These are phyloP conservation scores for Sericinus montela DNA, from an alignment of 2,888 invertebrate species.

Conservation along the genomic window DNA sequence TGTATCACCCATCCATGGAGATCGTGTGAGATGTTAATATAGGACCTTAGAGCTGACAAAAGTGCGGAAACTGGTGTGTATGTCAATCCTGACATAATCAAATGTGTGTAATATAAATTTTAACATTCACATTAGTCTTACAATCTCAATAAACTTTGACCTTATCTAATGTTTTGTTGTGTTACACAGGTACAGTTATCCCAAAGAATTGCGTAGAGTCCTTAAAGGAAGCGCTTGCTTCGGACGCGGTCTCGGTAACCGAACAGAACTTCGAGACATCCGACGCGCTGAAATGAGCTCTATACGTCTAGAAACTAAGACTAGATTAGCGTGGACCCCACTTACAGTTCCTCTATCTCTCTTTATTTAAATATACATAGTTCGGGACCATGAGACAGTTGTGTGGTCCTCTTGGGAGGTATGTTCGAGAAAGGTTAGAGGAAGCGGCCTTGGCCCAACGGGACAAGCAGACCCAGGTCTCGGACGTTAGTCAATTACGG, in stretches of 20 bases:
- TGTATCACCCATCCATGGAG: too few species aligned
- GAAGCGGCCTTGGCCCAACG: neutral
- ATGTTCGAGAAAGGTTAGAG: neutral
- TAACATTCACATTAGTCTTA: too few species aligned
- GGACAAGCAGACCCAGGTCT: slow-evolving; percentile 9
- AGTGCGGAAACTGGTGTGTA: too few species aligned
- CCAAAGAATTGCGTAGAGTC: slow-evolving; percentile 93
- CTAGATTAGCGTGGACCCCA: slow-evolving; percentile 21
- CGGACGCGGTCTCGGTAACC: slow-evolving; percentile 89
- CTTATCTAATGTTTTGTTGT: too few species aligned
- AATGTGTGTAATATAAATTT: too few species aligned
- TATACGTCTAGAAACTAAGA: slow-evolving; percentile 16
- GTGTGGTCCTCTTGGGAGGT: slow-evolving; percentile 13
- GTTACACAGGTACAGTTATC: slow-evolving; percentile 86
- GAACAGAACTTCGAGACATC: slow-evolving; percentile 81
- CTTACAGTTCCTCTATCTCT: slow-evolving; percentile 27
- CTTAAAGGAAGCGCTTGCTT: slow-evolving; percentile 86
- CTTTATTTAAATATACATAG: slow-evolving; percentile 17
- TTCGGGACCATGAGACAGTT: slow-evolving; percentile 21
- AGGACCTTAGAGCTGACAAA: too few species aligned
- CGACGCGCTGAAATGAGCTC: slow-evolving; percentile 52
- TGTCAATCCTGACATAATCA: too few species aligned
- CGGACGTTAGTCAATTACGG: slow-evolving; percentile 26
- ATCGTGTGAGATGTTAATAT: too few species aligned
- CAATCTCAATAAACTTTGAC: too few species aligned